phyloP scores from a whole-genome alignment of 2,888 invertebrate species.

The Phanerotoma sp. region DNA sequence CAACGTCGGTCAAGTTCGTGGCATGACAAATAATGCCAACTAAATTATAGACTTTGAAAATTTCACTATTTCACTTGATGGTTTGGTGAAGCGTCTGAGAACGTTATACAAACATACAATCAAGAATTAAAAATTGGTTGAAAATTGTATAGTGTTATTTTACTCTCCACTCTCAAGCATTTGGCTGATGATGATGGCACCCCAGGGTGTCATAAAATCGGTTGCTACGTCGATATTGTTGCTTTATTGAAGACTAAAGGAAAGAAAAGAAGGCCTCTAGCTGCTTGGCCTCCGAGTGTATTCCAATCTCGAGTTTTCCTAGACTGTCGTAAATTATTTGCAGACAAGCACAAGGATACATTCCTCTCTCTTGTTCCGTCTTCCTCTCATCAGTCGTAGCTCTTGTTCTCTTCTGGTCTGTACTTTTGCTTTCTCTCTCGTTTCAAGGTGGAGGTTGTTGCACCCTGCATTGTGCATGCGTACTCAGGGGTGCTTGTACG shows the following conservation, averaged over 20 bases:
- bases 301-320: conserved; percentile 33
- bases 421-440: conserved; percentile 26
- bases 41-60: not conserved
- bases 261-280: conserved; percentile 3
- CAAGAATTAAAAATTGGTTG: not conserved
- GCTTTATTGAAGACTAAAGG: not conserved
- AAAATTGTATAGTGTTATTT: not conserved
- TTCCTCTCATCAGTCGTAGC: conserved; percentile 12
- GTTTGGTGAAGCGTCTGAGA: no score
- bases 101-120: no score
- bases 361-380: conserved; percentile 18
- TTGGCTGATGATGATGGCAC: not conserved
- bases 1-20: conserved; percentile 3
- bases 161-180: not conserved
- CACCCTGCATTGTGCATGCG: conserved; percentile 36
- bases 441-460: conserved; percentile 39
- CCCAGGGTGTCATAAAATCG: not conserved
- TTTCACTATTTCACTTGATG: no score
- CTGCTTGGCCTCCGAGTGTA: conserved; percentile 28
- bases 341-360: conserved; percentile 32
- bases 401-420: conserved; percentile 6
- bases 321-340: conserved; percentile 42
- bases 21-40: not conserved
- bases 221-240: not conserved
- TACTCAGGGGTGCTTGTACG: conserved; percentile 31